These are phyloP conservation scores for Thinocorus orbignyianus DNA, from an alignment of 2,113 vertebrate genomes.

Conservation along the genomic window DNA sequence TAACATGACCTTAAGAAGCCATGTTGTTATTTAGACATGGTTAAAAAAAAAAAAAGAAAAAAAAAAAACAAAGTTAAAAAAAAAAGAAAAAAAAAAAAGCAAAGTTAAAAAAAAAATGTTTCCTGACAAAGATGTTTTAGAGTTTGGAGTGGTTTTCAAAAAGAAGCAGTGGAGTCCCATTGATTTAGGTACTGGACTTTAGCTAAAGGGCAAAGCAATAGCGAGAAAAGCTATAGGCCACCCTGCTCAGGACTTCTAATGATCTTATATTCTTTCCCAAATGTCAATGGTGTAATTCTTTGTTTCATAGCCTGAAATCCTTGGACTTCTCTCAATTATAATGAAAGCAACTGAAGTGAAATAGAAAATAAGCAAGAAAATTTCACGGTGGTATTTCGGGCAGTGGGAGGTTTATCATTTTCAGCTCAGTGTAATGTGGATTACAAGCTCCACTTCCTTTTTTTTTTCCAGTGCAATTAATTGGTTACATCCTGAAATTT, in stretches of 20 bases:
- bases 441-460: neutral
- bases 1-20: neutral
- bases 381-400: neutral
- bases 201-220: constrained; percentile 53
- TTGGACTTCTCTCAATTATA: neutral
- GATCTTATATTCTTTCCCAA: constrained; percentile 45
- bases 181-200: constrained; percentile 51
- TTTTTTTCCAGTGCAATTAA: neutral
- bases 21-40: neutral
- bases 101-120: neutral
- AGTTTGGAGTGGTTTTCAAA: constrained; percentile 17
- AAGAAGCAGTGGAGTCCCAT: neutral
- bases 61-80: too few relatives aligned
- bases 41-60: neutral
- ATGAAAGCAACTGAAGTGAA: constrained; percentile 5
- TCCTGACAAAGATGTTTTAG: neutral
- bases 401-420: neutral
- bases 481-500: neutral
- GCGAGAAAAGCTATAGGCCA: constrained; percentile 3
- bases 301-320: constrained; percentile 35
- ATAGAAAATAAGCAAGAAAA: neutral
- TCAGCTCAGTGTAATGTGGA: neutral
- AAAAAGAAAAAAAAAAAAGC: neutral
- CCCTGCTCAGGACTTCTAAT: constrained; percentile 30
- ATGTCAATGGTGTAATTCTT: constrained; percentile 57